Base-by-base conservation (phyloP, 2,888 invertebrate species). In the Himalopsyche tibetana region DNA sequence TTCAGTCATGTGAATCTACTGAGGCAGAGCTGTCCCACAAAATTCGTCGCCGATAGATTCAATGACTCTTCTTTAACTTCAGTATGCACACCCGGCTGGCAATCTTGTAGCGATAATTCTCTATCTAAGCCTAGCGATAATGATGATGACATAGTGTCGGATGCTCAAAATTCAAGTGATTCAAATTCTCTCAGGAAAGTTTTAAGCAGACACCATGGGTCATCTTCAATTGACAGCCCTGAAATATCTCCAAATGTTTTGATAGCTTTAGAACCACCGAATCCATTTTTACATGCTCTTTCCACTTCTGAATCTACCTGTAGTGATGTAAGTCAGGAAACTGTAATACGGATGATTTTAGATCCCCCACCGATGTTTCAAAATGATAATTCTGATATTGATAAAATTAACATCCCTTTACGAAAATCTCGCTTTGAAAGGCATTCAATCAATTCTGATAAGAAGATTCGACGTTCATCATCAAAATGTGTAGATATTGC, bases 11-110 rank as follows among this genome's bases (percentile, higher is more conserved):
- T 91, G 89, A 88, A 92, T 90, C 89, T 92, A 88, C 94, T 93
- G 55, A 92, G 96, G 45, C 95, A 95, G 89, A 96, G 95, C 90
- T 95, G 95, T 91, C 96, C 96, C 9, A 94, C 95, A 89, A 93
- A 94, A 86, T 94, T 94, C 90, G 94, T 94, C 38, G 94, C 93
- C 6, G 94, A 94, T 90, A 94, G 94, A 85, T 94, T 94, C 88
- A 94, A 94, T 90, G 91, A 92, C 84, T 92, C 92, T 85, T 92
- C 93, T 56, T 91, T 93, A 83, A 94, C 94, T 0, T 93, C 93
- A 85, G 93, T 94, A 45, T 93, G 94, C 90, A 93, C 94, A 88
- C 94, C 94, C 4, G 91, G 91, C 0, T 94, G 93, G 92, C 90
- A 90, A 87, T 91, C 92, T 5, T 91, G 90, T 88, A 91, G 91